Evolutionary conservation across 2,888 invertebrate species (phyloP), one percentile per base, ranked within the genome.

Genomic region (Lasioglossum villosulum): DNA sequence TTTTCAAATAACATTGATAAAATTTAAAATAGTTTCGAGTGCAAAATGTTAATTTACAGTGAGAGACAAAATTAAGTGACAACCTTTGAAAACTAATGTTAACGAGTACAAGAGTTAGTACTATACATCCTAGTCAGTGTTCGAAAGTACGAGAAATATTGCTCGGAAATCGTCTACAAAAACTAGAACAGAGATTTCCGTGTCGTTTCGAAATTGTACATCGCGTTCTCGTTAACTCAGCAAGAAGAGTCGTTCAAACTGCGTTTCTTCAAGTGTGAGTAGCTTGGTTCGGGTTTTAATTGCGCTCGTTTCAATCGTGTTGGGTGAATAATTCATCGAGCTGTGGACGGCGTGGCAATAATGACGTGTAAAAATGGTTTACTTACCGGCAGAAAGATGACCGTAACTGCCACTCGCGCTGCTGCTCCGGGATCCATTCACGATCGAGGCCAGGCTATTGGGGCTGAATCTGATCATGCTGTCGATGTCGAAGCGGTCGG

Each of bases 401-500:
- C 99, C 99, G 96, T 99, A 99, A 87, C 99, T 99, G 72, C 99
- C 99, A 92, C 99, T 99, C 8, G 98, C 98, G 48, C 98, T 97
- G 27, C 98, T 98, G 85, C 98, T 98, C 88, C 98, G 96, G 0
- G 98, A 98, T 30, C 98, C 97, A 93, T 97, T 97, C 90, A 97
- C 97, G 90, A 97, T 96, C 74, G 97, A 97, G 16, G 97, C 98
- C 90, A 99, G 96, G 39, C 99, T 98, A 91, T 98, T 98, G 8
- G 99, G 99, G 10, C 99, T 99, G 91, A 99, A 99, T 84, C 99
- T 97, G 91, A 99, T 99, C 96, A 99, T 98, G 79, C 99, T 98
- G 93, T 99, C 99, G 93, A 99, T 97, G 96, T 99, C 99, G 90
- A 99, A 98, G 81, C 98, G 98, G 91, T 99, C 99, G 0, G 99